Evolutionary conservation across 2,113 vertebrate species (phyloP), one percentile per base, ranked within the genome.

Genomic region (Galbula dea): DNA sequence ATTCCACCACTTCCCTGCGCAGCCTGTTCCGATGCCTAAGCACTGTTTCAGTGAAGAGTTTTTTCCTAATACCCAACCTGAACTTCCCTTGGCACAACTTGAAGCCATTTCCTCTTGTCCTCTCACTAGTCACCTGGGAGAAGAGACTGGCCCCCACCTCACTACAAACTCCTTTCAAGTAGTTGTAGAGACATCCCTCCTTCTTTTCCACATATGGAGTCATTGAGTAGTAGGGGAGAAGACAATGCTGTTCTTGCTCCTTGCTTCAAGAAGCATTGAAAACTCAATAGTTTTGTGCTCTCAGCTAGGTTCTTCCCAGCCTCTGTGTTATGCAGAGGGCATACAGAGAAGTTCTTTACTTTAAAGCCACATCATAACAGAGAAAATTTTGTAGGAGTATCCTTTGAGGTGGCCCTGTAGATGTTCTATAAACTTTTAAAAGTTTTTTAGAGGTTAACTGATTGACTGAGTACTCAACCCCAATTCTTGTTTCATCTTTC

Each of bases 251-350:
- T 65, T 73, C 54, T 77, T 87, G 6, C 9, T 61, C 39, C 55
- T 37, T 78, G 36, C 41, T 88, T 71, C 15, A 51, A 19, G 55
- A 90, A 85, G 41, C 11, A 43, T 7, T 85, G 65, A 85, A 95
- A 75, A 84, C 24, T 37, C 59, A 16, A 27, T 81, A 30, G 30
- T 68, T 77, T 84, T 16, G 12, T 77, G 43, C 68, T 81, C 29
- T 68, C 58, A 76, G 37, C 69, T 81, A 29, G 26, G 11, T 58
- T 74, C 57, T 85, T 61, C 51, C 36, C 46, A 66, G 26, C 32
- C 6, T 82, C 30, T 43, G 2, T 0, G 0, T 67, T 67, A 52
- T 48, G 21, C 23, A 17, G 5, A 41, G 63, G 8, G 17, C 1
- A 0, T 61, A 12, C 7, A 69, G n/a, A 36, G 34, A 16, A 21